A percentile compares a stretch with the other conserved stretches of the same genome.
Conservation (phyloP, 2,888 invertebrate genomes). For the Dynastes grantii region DNA sequence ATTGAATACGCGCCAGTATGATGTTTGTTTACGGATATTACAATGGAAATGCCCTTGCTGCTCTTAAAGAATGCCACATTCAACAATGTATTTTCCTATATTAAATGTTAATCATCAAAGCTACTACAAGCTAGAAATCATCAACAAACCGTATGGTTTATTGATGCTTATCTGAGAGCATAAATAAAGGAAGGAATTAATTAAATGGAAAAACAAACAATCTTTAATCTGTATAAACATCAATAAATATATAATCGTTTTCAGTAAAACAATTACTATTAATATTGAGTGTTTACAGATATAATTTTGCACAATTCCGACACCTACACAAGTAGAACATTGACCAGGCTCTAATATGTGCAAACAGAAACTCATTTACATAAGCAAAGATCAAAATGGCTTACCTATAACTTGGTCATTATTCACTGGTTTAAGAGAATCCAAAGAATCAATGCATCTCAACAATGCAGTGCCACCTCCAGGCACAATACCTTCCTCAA, state of each 20-base stretch:
- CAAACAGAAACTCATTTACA: conserved; percentile 10
- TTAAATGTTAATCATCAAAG: too few species aligned
- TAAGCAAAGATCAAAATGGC: conserved; percentile 37
- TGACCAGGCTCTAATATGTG: conserved; percentile 54
- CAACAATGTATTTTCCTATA: too few species aligned
- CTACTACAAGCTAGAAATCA: too few species aligned
- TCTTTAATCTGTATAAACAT: conserved; percentile 30
- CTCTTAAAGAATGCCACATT: too few species aligned
- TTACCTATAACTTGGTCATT: conserved; percentile 69
- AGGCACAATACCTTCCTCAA: conserved; percentile 72
- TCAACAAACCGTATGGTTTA: too few species aligned
- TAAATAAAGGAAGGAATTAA: too few species aligned
- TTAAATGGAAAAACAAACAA: background rate
- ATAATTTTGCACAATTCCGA: conserved; percentile 54
- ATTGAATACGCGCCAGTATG: too few species aligned
- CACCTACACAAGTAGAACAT: conserved; percentile 51
- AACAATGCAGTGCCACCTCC: conserved; percentile 72
- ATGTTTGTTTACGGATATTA: too few species aligned
- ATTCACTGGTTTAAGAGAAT: conserved; percentile 65
- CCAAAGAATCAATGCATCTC: conserved; percentile 67
- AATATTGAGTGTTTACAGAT: conserved; percentile 21
- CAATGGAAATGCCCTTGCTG: too few species aligned
- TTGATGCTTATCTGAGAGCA: too few species aligned
- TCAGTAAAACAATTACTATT: conserved; percentile 24
- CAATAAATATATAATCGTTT: conserved; percentile 16